Evolutionary conservation across 2,888 invertebrate species (phyloP), one percentile per base, ranked within the genome.

Genomic region (Sarcophaga rosellei): DNA sequence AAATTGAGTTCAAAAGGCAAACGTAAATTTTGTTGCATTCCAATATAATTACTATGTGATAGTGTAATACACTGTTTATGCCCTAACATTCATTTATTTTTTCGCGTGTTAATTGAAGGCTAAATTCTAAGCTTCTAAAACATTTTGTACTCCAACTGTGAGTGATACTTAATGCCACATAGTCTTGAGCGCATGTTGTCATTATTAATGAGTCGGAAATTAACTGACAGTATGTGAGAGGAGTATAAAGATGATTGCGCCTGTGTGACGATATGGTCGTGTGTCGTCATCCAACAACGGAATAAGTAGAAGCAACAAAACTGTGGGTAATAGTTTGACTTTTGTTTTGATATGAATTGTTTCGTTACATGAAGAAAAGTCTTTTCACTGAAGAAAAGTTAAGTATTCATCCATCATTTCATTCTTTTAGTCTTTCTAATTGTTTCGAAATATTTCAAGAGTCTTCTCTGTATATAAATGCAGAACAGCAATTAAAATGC

Each of bases 401-500:
- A 59, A 25, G 10, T 44, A 44, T 44, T 8, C 44, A 44, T 44
- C 12, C 62, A 23, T 62, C 25, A 17, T 35, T 12, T 25, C 8
- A 4, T 5, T 47, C 4, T 68, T 47, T 20, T 73, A 25, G 25
- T 25, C 25, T 25, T 25, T 25, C 25, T 35, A 35, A 35, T 35
- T 35, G 35, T 8, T 35, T 35, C 8, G 8, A 35, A 35, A 35
- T 10, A 23, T 68, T 68, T 68, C 17, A 47, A 12, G 44, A 11
- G 35, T n/a, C 15, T 44, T 44, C 17, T 44, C 35, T 35, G 35
- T 35, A 35, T 35, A 17, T 17, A 53, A 53, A 53, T 59, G 70
- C 25, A 15, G 44, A 53, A 62, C 69, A 44, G 75, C 66, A 84
- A 76, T 76, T 73, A 81, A 80, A 66, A 76, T 84, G 80, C 45